Base-by-base conservation (phyloP, 2,797 vertebrate species). In the Bucorvus abyssinicus region DNA sequence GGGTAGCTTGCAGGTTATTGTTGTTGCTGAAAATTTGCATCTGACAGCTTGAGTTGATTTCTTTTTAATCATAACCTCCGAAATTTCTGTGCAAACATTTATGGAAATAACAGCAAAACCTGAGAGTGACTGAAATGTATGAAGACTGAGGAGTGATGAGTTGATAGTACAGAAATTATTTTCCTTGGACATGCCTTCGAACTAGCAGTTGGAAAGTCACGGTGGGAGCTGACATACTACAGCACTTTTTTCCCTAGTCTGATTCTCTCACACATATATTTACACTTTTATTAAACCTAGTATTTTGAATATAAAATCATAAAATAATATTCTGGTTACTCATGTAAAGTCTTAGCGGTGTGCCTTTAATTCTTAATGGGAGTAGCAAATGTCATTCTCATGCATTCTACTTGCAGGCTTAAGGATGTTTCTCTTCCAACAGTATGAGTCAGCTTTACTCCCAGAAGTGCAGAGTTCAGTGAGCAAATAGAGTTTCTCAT, bases 311-410 rank as follows among this genome's bases (percentile, higher is more conserved):
- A 29, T 17, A 60, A 45, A 87, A 47, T 32, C 10, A 42, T 63
- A 45, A 76, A 84, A 53, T 34, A 10, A 59, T 15, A 23, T 68
- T 85, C 13, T 34, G 8, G 30, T 56, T 80, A 60, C 42, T 75
- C 13, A 9, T 44, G 4, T 50, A 22, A 34, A n/a, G 14, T 81
- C 23, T 29, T 42, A 38, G 32, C 45, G 23, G 5, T 0, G 1
- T 23, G 27, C 12, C 26, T 76, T 49, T 74, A 74, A 32, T 67
- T 89, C 18, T 68, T 45, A 53, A 16, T 27, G 12, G 30, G 4
- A 91, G 23, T 29, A 38, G 32, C 19, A 87, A 40, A 40, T 40
- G 38, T 40, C 67, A 80, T 86, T 84, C 45, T 42, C 82, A 81
- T 57, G 13, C 7, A 4, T 65, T 92, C 53, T 59, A 27, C 29